Evolutionary conservation across 2,888 invertebrate genomes (phyloP).

Genomic region (Tortrix viridana): DNA sequence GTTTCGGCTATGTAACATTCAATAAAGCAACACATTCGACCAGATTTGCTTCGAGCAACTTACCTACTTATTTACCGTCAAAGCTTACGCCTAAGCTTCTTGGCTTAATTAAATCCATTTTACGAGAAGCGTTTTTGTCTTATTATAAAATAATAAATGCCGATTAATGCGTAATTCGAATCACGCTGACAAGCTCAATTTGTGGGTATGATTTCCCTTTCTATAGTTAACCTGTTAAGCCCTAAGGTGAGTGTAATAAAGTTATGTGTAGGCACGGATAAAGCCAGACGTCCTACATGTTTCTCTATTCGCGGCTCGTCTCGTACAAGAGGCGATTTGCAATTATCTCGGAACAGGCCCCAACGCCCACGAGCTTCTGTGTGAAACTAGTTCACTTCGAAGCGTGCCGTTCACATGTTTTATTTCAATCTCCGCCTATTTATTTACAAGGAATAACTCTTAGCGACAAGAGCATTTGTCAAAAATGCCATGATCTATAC

Average conservation of each 20-base stretch:
- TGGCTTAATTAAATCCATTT: background rate
- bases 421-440: conserved; percentile 37
- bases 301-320: conserved; percentile 37
- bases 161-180: conserved; percentile 2
- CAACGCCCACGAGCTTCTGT: conserved; percentile 29
- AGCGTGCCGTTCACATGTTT: conserved; percentile 36
- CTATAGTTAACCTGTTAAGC: conserved; percentile 28
- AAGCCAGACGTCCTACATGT: conserved; percentile 36
- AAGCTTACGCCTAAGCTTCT: background rate
- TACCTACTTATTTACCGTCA: too few relatives aligned
- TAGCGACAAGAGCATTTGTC: conserved; percentile 28
- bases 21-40: too few relatives aligned
- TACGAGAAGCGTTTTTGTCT: background rate
- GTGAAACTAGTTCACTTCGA: conserved; percentile 34
- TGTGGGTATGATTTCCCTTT: conserved; percentile 17
- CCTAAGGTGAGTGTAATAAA: conserved; percentile 28
- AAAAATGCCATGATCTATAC: conserved; percentile 24
- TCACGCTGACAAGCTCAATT: conserved; percentile 8
- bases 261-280: conserved; percentile 35
- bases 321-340: conserved; percentile 38
- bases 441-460: conserved; percentile 38
- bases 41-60: too few relatives aligned
- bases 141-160: conserved; percentile 17
- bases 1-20: too few relatives aligned
- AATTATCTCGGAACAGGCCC: conserved; percentile 39